Evolutionary conservation across 2,797 vertebrate species (phyloP), one percentile per base, ranked within the genome.

Genomic region (Peromyscus melanophrys): DNA sequence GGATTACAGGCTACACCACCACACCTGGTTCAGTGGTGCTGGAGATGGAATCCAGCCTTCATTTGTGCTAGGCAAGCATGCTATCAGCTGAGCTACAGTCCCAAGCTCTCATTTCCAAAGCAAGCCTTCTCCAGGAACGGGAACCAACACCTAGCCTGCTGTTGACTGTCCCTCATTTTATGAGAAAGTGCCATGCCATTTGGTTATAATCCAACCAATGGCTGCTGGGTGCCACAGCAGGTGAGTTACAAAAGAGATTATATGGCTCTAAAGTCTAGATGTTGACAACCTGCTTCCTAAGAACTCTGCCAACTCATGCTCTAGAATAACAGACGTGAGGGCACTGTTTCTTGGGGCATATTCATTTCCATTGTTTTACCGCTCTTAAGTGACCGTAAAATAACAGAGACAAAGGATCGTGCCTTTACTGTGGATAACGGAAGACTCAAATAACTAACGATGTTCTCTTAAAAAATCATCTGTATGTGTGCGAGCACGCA

Each of bases 121-220:
- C 0, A 57, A 43, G 21, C 14, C 5, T 34, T 37, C 37, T 73
- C 31, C 71, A 7, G 10, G 80, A 40, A 40, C 4, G 52, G 46
- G 40, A 43, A 9, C 10, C 27, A 0, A 57, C 69, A 2, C 16
- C 40, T 8, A 27, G 63, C 40, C 23, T 13, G 12, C 71, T n/a
- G 29, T 71, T 40, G 1, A 0, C 11, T 25, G n/a, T 34, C 5
- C 0, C 25, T 13, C 5, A 77, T 4, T n/a, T 73, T 6, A 27
- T 3, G 1, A 3, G 81, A 17, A 6, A 40, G 21, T 4, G 5
- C 34, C 63, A 0, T 0, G 46, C 34, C 6, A 0, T 0, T 52
- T 12, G 1, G 12, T 12, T 3, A 40, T 12, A 21, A 3, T 1
- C 17, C 34, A 49, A 23, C 13, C 31, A 34, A 23, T 4, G 0